Base-by-base conservation (phyloP, 1,140 invertebrate genomes). In the Drosophila willistoni region DNA sequence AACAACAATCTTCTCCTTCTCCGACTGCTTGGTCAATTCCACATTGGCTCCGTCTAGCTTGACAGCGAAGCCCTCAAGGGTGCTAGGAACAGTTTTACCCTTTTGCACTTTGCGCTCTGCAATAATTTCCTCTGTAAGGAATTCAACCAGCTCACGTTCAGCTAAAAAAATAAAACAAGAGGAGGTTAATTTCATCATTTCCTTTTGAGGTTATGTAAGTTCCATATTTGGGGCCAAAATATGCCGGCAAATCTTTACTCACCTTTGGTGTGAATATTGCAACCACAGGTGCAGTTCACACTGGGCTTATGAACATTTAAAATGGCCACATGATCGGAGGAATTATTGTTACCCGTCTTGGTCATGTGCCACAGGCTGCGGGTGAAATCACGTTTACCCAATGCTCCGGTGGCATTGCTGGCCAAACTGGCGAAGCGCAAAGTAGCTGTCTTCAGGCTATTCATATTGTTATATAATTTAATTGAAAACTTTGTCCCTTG, bases 121-220 rank as follows among this genome's bases (percentile, higher is more conserved):
- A 60, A 96, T 93, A 70, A 98, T 98, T 93, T 98, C 97, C 92
- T 98, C 97, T 4, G 95, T 95, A 0, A 98, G 92, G 90, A 98
- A 98, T 90, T 97, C 96, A 0, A 97, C 95, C 36, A 98, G 93
- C 90, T 98, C 97, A 75, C 95, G 94, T 92, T 98, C 97, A 29
- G 82, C 95, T 97, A 97, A 22, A 22, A 22, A 22, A 22, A 72
- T 0, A 12, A 17, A 22, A 22, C n/a, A 22, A 34, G 12, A 22
- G 51, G 47, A 14, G 0, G 9, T 22, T 22, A 61, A 29, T 79
- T 67, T 54, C 39, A 54, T 36, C 36, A 47, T 66, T 64, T 42
- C 64, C 25, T 79, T 29, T 91, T 82, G 60, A 92, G 91, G 85
- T 92, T 90, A 91, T 91, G 89, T 82, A 82, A 90, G 33, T 34